Evolutionary conservation across 1,140 invertebrate species (phyloP).

Genomic region (Eubasilissa regina): DNA sequence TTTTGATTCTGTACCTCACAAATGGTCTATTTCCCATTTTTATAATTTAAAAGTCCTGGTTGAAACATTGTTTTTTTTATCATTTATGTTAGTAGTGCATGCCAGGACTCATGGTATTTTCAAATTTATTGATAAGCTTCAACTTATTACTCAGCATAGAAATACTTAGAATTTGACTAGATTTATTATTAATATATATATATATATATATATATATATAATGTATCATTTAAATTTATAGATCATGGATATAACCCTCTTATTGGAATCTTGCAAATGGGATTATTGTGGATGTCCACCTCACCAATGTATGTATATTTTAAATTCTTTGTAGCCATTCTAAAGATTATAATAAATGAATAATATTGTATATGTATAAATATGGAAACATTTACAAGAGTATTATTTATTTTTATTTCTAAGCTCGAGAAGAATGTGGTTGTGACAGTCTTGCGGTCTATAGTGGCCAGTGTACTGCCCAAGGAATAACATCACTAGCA

Average conservation of each 20-base stretch:
- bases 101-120: too few species aligned
- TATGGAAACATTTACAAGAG: not conserved
- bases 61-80: too few species aligned
- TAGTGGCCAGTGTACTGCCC: constrained; percentile 81
- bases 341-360: too few species aligned
- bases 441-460: constrained; percentile 85
- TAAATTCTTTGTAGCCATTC: not conserved
- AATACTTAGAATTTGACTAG: too few species aligned
- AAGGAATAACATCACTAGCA: constrained; percentile 75
- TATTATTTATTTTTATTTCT: constrained; percentile 56
- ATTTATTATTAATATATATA: too few species aligned
- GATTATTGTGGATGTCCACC: constrained; percentile 83
- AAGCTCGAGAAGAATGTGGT: constrained; percentile 77
- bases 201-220: too few species aligned
- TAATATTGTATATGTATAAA: not conserved
- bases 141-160: too few species aligned
- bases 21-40: too few species aligned
- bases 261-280: constrained; percentile 80
- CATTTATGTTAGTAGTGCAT: too few species aligned
- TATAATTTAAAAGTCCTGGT: too few species aligned
- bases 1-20: too few species aligned
- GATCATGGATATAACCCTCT: constrained; percentile 73
- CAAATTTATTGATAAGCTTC: too few species aligned
- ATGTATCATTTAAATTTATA: constrained; percentile 56
- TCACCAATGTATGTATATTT: constrained; percentile 62